A percentile compares a stretch with the other conserved stretches of the same genome.
Conservation (phyloP, 1,140 invertebrate genomes). For the Adoxophyes honmai region DNA sequence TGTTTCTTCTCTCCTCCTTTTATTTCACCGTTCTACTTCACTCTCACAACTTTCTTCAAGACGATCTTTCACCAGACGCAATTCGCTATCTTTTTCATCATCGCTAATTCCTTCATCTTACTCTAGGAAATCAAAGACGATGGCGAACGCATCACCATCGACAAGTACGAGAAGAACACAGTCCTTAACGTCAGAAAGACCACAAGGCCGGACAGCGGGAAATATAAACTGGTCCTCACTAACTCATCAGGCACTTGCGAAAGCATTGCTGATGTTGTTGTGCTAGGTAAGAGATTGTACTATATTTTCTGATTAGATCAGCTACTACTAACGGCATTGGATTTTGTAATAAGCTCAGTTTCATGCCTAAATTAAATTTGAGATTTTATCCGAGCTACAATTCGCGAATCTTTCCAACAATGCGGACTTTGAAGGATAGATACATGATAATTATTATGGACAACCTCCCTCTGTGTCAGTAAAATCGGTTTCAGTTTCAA, state of each 20-base stretch:
- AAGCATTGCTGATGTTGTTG: slow-evolving; percentile 90
- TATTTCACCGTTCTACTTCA: background rate
- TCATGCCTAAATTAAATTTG: too few species aligned
- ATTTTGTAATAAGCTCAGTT: too few species aligned
- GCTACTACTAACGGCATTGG: too few species aligned
- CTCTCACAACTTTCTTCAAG: background rate
- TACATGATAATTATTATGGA: too few species aligned
- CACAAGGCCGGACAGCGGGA: slow-evolving; percentile 92
- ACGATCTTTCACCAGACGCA: background rate
- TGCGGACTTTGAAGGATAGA: too few species aligned
- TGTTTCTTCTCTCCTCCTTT: background rate
- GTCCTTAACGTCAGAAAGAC: slow-evolving; percentile 93
- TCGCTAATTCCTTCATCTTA: background rate
- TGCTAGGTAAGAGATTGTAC: slow-evolving; percentile 81
- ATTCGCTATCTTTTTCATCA: background rate
- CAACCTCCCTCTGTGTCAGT: too few species aligned
- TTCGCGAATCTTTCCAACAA: too few species aligned
- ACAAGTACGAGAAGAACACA: slow-evolving; percentile 94
- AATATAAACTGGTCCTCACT: slow-evolving; percentile 90
- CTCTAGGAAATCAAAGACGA: slow-evolving; percentile 65
- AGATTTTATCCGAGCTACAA: too few species aligned
- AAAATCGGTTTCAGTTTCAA: too few species aligned
- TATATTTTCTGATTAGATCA: slow-evolving; percentile 10
- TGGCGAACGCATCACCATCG: slow-evolving; percentile 85
- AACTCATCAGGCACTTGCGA: slow-evolving; percentile 92